phyloP scores from a whole-genome alignment of 2,113 vertebrate genomes.

The Menura novaehollandiae region DNA sequence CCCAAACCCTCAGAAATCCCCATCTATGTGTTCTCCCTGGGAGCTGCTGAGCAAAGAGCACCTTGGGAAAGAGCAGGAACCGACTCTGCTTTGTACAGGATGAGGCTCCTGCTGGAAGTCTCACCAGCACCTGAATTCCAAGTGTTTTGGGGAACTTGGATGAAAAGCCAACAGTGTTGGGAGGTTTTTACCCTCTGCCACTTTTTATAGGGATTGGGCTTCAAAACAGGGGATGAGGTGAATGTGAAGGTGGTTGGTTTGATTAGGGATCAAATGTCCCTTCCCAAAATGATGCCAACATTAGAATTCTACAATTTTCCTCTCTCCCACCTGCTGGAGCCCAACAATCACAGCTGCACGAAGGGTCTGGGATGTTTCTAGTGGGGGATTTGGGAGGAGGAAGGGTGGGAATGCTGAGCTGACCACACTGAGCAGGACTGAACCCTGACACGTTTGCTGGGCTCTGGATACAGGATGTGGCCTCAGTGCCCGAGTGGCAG shows the following conservation, averaged over 20 bases:
- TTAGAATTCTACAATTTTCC: neutral
- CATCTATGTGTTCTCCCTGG: neutral
- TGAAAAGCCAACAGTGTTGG: neutral
- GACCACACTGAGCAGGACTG: fast-evolving
- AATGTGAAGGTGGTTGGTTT: neutral
- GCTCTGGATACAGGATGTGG: neutral
- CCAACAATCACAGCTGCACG: fast-evolving
- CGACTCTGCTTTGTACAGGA: neutral
- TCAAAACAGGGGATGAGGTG: neutral
- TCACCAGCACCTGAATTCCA: neutral
- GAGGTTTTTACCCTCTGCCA: neutral
- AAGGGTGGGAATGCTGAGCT: neutral
- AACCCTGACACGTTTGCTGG: fast-evolving
- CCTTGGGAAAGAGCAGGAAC: fast-evolving
- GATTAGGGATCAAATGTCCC: neutral
- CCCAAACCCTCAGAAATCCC: neutral
- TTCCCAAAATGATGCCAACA: fast-evolving
- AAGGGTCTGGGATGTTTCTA: neutral
- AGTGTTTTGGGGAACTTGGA: neutral
- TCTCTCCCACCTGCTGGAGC: neutral
- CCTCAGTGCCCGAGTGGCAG: fast-evolving
- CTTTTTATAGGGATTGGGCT: neutral
- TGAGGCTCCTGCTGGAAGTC: neutral
- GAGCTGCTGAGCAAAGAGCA: neutral
- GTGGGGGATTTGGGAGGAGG: fast-evolving